Percentiles rank a stretch among this genome's conserved stretches.
These are phyloP conservation scores for Catocala fraxini DNA, from an alignment of 2,888 invertebrate genomes.

Conservation along the genomic window DNA sequence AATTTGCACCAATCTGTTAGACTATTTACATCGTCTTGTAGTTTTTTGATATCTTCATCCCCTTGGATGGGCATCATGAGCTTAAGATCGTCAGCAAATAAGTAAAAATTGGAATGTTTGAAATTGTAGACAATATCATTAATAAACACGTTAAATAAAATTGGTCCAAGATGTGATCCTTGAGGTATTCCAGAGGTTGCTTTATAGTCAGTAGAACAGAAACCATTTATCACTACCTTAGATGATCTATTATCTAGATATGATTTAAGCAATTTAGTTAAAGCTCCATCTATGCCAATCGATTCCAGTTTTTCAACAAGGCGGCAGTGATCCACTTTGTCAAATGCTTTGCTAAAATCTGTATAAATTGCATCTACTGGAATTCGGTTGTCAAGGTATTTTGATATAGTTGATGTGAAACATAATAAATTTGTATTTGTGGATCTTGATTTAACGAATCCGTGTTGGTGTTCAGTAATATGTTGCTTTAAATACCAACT, in stretches of 20 bases:
- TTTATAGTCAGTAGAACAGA: slow-evolving; percentile 1
- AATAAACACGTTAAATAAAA: slow-evolving; percentile 12
- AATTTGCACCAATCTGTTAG: slow-evolving; percentile 10
- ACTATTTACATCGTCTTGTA: slow-evolving; percentile 11
- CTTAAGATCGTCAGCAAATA: slow-evolving; percentile 15
- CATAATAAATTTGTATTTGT: not conserved
- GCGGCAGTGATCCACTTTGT: slow-evolving; percentile 15
- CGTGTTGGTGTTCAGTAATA: slow-evolving; percentile 6
- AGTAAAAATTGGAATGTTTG: not conserved
- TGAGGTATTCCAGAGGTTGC: not conserved
- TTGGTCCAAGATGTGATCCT: slow-evolving; percentile 13
- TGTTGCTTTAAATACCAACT: slow-evolving; percentile 1
- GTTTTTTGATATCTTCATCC: not conserved
- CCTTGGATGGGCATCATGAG: not conserved
- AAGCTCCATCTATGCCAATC: slow-evolving; percentile 9
- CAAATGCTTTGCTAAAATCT: slow-evolving; percentile 12
- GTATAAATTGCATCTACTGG: not conserved
- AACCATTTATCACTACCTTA: slow-evolving; percentile 16
- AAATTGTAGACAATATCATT: slow-evolving; percentile 8
- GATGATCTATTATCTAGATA: slow-evolving; percentile 10
- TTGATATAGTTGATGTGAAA: not conserved
- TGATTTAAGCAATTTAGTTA: not conserved
- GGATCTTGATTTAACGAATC: slow-evolving; percentile 9
- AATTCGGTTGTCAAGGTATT: not conserved
- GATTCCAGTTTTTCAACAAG: slow-evolving; percentile 7